phyloP scores from a whole-genome alignment of 2,888 invertebrate genomes.

The Catonia carolina region DNA sequence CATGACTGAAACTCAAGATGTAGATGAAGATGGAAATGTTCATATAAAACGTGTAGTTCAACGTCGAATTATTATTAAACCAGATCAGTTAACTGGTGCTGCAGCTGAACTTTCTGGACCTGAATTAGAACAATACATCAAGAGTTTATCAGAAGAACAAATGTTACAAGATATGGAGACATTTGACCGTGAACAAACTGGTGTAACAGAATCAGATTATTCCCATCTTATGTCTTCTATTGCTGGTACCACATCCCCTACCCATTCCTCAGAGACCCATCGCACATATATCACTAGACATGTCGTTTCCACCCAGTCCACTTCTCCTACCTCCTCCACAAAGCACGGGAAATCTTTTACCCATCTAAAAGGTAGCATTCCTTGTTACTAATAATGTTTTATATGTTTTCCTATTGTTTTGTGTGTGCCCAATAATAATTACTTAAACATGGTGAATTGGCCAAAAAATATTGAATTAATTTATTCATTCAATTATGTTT shows the following conservation, averaged over 20 bases:
- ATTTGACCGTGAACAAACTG: constrained; percentile 8
- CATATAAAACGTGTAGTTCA: constrained; percentile 47
- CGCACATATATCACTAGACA: constrained; percentile 17
- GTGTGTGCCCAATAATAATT: no score
- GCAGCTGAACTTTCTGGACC: constrained; percentile 32
- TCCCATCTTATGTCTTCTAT: constrained; percentile 12
- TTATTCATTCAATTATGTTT: no score
- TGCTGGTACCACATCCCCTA: constrained; percentile 18
- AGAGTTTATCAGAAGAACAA: constrained; percentile 31
- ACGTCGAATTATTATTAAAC: constrained; percentile 44
- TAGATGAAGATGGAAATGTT: constrained; percentile 50
- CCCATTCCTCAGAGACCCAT: constrained; percentile 16
- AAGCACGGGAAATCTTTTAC: constrained; percentile 30
- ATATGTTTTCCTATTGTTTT: background rate
- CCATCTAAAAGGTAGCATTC: constrained; percentile 34
- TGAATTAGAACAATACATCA: constrained; percentile 40
- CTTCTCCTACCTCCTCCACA: constrained; percentile 25
- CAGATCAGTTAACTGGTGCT: constrained; percentile 33
- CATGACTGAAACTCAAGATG: constrained; percentile 47
- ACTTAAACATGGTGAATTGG: background rate
- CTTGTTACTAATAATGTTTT: constrained; percentile 20
- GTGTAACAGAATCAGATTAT: constrained; percentile 17
- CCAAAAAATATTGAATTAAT: background rate
- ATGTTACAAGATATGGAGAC: constrained; percentile 20
- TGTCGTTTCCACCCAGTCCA: constrained; percentile 4